These are phyloP conservation scores for Nasonia longicornis DNA, from an alignment of 1,140 invertebrate genomes.

Conservation along the genomic window DNA sequence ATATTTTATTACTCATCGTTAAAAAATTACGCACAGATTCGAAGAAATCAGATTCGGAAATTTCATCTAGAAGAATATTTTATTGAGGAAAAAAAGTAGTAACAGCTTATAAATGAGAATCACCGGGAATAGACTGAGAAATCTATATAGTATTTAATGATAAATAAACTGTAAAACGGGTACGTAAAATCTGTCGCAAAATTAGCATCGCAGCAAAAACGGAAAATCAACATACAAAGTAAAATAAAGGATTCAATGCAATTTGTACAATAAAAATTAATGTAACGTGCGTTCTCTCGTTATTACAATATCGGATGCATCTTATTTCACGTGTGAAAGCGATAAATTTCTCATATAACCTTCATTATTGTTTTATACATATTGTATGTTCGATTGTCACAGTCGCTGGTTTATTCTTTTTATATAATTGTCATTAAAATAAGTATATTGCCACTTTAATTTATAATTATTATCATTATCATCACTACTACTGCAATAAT, in stretches of 20 bases:
- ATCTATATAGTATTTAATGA: neutral
- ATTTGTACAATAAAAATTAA: conserved; percentile 22
- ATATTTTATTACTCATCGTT: neutral
- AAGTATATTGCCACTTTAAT: conserved; percentile 35
- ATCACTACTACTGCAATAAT: conserved; percentile 33
- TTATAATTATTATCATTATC: conserved; percentile 20
- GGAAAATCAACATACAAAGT: conserved; percentile 27
- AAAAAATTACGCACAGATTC: conserved; percentile 7
- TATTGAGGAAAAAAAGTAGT: conserved; percentile 9
- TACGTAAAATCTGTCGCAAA: neutral
- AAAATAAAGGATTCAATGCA: neutral
- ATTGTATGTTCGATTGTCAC: conserved; percentile 40
- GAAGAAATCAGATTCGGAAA: conserved; percentile 3
- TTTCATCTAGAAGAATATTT: neutral
- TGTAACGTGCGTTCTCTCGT: neutral
- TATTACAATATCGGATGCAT: conserved; percentile 14
- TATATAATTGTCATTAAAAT: conserved; percentile 35
- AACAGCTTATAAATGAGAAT: conserved; percentile 27
- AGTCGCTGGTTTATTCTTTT: conserved; percentile 35
- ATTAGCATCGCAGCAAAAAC: conserved; percentile 14
- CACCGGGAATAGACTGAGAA: conserved; percentile 11
- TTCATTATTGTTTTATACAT: conserved; percentile 32
- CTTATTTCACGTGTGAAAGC: conserved; percentile 5
- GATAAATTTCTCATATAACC: conserved; percentile 8
- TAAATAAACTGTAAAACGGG: conserved; percentile 3